phyloP scores from a whole-genome alignment of 2,888 invertebrate species.

The Masnerella sp. region DNA sequence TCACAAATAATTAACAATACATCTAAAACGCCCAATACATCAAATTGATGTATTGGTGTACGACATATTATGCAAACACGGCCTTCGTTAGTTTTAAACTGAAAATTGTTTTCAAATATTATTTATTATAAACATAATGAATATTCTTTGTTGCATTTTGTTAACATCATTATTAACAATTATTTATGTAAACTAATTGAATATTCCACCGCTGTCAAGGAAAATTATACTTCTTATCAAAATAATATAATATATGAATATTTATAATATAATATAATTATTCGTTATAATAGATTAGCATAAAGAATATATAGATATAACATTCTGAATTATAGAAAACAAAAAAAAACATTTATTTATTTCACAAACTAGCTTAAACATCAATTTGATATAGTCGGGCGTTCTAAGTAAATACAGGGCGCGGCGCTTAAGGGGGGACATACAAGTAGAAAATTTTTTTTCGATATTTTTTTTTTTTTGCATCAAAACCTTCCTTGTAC shows the following conservation, averaged over 20 bases:
- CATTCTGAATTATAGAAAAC: too few relatives aligned
- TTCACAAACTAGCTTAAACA: too few relatives aligned
- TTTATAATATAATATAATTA: too few relatives aligned
- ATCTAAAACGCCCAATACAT: constrained; percentile 15
- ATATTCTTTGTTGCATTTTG: constrained; percentile 3
- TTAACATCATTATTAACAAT: constrained; percentile 9
- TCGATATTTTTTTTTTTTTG: too few relatives aligned
- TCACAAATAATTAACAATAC: constrained; percentile 19
- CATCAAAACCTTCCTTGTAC: too few relatives aligned
- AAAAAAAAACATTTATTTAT: too few relatives aligned
- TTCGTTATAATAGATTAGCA: too few relatives aligned
- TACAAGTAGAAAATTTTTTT: too few relatives aligned
- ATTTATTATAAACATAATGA: constrained; percentile 10
- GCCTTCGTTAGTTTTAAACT: constrained; percentile 5
- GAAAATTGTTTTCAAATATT: not conserved
- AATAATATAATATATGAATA: constrained; percentile 8
- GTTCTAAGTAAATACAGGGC: too few relatives aligned
- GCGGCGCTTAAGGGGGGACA: too few relatives aligned
- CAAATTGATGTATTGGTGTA: constrained; percentile 20
- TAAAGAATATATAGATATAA: too few relatives aligned
- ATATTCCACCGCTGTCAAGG: constrained; percentile 1
- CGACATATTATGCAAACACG: constrained; percentile 1
- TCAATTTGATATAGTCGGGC: too few relatives aligned
- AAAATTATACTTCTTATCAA: constrained; percentile 3
- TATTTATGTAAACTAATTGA: constrained; percentile 8